These are phyloP conservation scores for Allygus modestus DNA, from an alignment of 2,888 invertebrate species.

Conservation along the genomic window DNA sequence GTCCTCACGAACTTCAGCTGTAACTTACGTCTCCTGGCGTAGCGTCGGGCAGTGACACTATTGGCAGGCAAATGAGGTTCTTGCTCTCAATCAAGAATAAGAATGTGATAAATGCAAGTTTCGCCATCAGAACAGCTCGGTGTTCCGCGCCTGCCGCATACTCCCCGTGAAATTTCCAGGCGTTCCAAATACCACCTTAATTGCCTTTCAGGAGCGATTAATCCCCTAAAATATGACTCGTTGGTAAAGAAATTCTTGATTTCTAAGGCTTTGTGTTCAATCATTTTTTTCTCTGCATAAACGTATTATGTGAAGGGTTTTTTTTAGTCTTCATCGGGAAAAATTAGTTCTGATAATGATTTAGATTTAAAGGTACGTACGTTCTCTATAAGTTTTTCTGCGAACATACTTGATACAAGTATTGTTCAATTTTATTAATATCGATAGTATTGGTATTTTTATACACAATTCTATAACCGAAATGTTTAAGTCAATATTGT, in stretches of 20 bases:
- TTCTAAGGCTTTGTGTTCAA: background rate
- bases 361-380: too few relatives aligned
- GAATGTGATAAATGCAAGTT: slow-evolving; percentile 53
- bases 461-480: too few relatives aligned
- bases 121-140: background rate
- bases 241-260: background rate
- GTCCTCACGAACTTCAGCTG: too few relatives aligned
- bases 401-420: too few relatives aligned
- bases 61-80: background rate
- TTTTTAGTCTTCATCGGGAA: too few relatives aligned
- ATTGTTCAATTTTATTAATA: too few relatives aligned
- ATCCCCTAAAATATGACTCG: background rate
- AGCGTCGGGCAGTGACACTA: background rate
- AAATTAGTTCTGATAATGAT: too few relatives aligned
- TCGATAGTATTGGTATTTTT: too few relatives aligned
- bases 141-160: too few relatives aligned
- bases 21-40: background rate
- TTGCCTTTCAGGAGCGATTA: slow-evolving; percentile 32
- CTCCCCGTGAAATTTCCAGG: background rate
- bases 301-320: too few relatives aligned
- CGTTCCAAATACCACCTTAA: slow-evolving; percentile 41
- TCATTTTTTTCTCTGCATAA: background rate
- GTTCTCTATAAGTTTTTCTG: too few relatives aligned
- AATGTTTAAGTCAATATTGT: too few relatives aligned
- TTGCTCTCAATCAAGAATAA: slow-evolving; percentile 15